phyloP scores from a whole-genome alignment of 2,888 invertebrate genomes.

The Drosophila tanythrix region DNA sequence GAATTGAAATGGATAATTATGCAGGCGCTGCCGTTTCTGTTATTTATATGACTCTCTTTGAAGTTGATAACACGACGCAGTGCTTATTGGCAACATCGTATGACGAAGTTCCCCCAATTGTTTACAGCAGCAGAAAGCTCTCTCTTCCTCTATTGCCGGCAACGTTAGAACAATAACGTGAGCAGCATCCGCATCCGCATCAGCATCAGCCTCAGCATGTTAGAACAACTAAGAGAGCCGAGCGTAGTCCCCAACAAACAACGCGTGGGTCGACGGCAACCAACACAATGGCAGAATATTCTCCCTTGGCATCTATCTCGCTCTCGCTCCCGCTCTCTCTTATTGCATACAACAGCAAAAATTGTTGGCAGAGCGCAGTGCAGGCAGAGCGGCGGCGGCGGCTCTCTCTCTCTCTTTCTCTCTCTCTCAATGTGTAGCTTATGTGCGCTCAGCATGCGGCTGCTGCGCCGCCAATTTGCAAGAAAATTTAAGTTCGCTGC shows the following conservation, averaged over 20 bases:
- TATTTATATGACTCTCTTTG: not conserved
- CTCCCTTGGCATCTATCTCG: not conserved
- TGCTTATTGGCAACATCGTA: conserved; percentile 53
- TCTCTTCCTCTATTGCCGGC: not conserved
- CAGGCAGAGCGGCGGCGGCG: conserved; percentile 20
- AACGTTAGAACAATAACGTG: conserved; percentile 13
- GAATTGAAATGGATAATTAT: not conserved
- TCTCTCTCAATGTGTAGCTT: conserved; percentile 52
- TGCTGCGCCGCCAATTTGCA: conserved; percentile 76
- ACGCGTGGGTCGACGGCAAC: conserved; percentile 45
- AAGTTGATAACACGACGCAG: conserved; percentile 14
- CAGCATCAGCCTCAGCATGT: conserved; percentile 28
- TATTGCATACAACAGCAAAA: conserved; percentile 43
- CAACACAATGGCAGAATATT: conserved; percentile 3
- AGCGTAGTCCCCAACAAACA: conserved; percentile 44
- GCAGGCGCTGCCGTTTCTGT: conserved; percentile 9
- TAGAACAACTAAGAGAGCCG: conserved; percentile 43
- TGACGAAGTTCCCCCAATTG: conserved; percentile 50
- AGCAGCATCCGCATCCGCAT: conserved; percentile 19
- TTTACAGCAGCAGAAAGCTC: conserved; percentile 60
- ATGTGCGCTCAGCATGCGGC: conserved; percentile 61
- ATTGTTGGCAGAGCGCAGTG: conserved; percentile 51
- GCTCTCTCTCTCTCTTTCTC: not conserved
- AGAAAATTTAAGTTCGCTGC: conserved; percentile 78
- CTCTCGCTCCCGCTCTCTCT: conserved; percentile 24